Conservation (phyloP, 2,888 invertebrate species). For the Lingula anatina region DNA sequence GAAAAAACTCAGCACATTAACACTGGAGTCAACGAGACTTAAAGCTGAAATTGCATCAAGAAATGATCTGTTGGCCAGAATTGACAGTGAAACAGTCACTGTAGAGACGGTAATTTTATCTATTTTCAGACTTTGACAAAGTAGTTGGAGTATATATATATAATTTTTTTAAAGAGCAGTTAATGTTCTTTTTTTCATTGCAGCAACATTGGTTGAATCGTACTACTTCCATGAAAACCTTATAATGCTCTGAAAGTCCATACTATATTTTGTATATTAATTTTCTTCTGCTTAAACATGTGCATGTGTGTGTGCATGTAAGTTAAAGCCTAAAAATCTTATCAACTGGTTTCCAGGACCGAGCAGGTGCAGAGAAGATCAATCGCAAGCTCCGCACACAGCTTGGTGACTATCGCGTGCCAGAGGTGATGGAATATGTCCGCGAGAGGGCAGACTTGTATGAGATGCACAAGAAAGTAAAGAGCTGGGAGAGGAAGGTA, state of each 20-base stretch:
- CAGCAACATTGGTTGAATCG: no score
- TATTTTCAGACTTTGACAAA: no score
- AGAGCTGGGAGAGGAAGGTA: slow-evolving; percentile 52
- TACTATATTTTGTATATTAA: no score
- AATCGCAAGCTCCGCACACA: slow-evolving; percentile 47
- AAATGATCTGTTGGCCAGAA: slow-evolving; percentile 40
- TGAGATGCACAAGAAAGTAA: slow-evolving; percentile 50
- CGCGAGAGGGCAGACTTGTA: slow-evolving; percentile 48
- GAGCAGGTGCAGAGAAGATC: slow-evolving; percentile 45
- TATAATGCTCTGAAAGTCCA: no score
- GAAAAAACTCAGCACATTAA: slow-evolving; percentile 48
- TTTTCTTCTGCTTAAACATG: no score
- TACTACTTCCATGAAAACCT: no score
- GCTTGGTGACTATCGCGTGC: slow-evolving; percentile 48
- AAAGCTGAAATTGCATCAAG: slow-evolving; percentile 44
- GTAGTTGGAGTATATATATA: no score
- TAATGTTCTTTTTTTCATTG: no score
- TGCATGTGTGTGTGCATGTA: no score
- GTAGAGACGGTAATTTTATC: slow-evolving; percentile 49
- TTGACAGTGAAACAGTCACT: slow-evolving; percentile 43
- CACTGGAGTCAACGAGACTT: slow-evolving; percentile 46
- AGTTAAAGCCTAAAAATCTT: no score
- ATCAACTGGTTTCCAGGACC: no score
- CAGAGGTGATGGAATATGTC: slow-evolving; percentile 52
- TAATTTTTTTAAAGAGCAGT: no score